Base-by-base conservation (phyloP, 2,113 vertebrate species). In the Crotalus horridus region DNA sequence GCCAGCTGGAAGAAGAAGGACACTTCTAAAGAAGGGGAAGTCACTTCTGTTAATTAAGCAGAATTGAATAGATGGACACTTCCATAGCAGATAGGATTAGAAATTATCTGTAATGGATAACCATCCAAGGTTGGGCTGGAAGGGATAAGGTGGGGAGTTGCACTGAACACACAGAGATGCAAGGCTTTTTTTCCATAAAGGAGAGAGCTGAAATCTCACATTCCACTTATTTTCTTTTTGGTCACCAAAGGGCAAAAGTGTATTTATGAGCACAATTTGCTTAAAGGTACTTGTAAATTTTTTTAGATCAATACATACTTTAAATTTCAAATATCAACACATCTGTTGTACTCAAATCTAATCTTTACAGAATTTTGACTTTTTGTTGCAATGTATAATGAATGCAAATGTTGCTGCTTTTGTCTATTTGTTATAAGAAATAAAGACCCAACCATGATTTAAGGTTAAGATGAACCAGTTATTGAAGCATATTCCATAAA, bases 61-160 rank as follows among this genome's bases (percentile, higher is more conserved):
- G 93, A 89, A 92, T 56, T n/a, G 89, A 51, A 92, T 91, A 88
- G 24, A 46, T 90, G 94, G 87, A 2, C 43, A 39, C 81, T 95
- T 26, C n/a, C 24, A 74, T 48, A 46, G 93, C 46, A 21, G 90
- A 58, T 6, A 91, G 11, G 23, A 93, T 90, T 88, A 88, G 92
- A 53, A 88, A 91, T 91, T 91, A 88, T 58, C 89, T 91, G 89
- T 88, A 91, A 90, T 91, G 93, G 86, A 88, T 91, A 89, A 91
- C 86, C 46, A 88, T 56, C 89, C 81, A 64, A 89, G 46, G 56
- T 56, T 46, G 86, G 92, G 90, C 61, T 86, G 54, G 86, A 69
- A 85, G 56, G 48, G 74, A 86, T 6, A 33, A 87, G 92, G 92
- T 13, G 33, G 85, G 33, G 59, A 53, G 51, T 56, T 74, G 21